Evolutionary conservation across 2,888 invertebrate genomes (phyloP).

Genomic region (Troglohyphantes excavatus): DNA sequence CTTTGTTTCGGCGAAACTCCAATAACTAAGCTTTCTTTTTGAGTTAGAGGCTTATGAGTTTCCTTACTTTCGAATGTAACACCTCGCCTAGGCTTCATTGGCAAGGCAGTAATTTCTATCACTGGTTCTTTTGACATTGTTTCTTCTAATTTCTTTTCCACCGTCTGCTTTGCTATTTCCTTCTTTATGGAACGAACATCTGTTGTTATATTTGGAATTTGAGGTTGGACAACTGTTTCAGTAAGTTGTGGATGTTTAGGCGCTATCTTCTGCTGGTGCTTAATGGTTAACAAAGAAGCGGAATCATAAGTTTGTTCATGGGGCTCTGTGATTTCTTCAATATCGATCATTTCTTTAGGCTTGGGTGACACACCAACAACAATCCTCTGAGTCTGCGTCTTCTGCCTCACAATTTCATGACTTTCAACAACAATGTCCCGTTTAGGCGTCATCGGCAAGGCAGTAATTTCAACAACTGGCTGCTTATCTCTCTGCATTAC

Average conservation of each 20-base stretch:
- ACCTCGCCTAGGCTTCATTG: constrained; percentile 51
- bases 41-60: constrained; percentile 83
- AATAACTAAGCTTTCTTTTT: constrained; percentile 83
- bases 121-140: constrained; percentile 50
- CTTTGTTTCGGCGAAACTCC: constrained; percentile 78
- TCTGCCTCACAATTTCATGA: constrained; percentile 60
- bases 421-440: constrained; percentile 72
- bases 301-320: constrained; percentile 77
- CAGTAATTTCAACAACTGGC: constrained; percentile 70
- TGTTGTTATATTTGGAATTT: constrained; percentile 11
- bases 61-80: constrained; percentile 40
- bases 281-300: constrained; percentile 9
- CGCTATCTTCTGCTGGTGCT: not conserved
- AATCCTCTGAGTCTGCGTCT: constrained; percentile 50
- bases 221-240: not conserved
- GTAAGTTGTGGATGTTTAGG: constrained; percentile 6
- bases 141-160: constrained; percentile 38
- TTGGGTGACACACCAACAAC: constrained; percentile 27
- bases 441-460: constrained; percentile 56
- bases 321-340: constrained; percentile 77
- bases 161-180: constrained; percentile 45
- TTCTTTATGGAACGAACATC: constrained; percentile 41
- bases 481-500: constrained; percentile 54
- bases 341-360: constrained; percentile 7
- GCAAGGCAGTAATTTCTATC: constrained; percentile 50